Percentiles rank a stretch among this genome's conserved stretches.
phyloP scores from a whole-genome alignment of 2,888 invertebrate species.

The Thecocarcelia acutangulata region DNA sequence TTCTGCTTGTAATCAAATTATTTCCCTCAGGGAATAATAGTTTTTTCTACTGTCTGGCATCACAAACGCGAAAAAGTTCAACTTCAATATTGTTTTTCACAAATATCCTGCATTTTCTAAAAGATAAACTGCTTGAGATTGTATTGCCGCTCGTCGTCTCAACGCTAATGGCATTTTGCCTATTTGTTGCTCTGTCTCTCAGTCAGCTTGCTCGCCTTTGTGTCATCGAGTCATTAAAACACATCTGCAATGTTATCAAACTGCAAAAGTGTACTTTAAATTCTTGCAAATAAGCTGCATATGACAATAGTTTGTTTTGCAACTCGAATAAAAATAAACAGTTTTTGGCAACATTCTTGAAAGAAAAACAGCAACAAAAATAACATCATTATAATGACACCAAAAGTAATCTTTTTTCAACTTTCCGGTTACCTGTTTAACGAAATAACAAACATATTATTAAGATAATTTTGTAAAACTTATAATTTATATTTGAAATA shows the following conservation, averaged over 20 bases:
- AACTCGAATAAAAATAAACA: slow-evolving; percentile 55
- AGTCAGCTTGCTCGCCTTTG: neutral
- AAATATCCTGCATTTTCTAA: slow-evolving; percentile 54
- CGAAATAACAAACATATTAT: slow-evolving; percentile 25
- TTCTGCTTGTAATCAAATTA: neutral
- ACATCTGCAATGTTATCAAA: slow-evolving; percentile 59
- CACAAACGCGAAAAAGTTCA: slow-evolving; percentile 29
- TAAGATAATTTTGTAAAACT: slow-evolving; percentile 41
- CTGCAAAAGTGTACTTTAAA: slow-evolving; percentile 79
- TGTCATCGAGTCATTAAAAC: slow-evolving; percentile 35
- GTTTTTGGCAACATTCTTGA: slow-evolving; percentile 33
- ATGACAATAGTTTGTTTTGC: slow-evolving; percentile 61
- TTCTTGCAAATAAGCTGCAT: slow-evolving; percentile 77
- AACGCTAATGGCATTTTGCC: slow-evolving; percentile 15
- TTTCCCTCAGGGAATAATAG: neutral
- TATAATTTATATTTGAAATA: slow-evolving; percentile 20
- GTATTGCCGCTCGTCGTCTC: slow-evolving; percentile 20
- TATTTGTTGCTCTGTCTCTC: neutral
- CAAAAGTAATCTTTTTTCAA: slow-evolving; percentile 22
- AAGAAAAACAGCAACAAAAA: slow-evolving; percentile 5
- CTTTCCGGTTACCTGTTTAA: slow-evolving; percentile 57
- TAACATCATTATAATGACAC: slow-evolving; percentile 28
- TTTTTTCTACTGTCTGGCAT: neutral
- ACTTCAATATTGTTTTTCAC: slow-evolving; percentile 57
- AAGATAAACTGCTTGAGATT: slow-evolving; percentile 41